Evolutionary conservation across 2,888 invertebrate species (phyloP).

Genomic region (Eilema caniola): DNA sequence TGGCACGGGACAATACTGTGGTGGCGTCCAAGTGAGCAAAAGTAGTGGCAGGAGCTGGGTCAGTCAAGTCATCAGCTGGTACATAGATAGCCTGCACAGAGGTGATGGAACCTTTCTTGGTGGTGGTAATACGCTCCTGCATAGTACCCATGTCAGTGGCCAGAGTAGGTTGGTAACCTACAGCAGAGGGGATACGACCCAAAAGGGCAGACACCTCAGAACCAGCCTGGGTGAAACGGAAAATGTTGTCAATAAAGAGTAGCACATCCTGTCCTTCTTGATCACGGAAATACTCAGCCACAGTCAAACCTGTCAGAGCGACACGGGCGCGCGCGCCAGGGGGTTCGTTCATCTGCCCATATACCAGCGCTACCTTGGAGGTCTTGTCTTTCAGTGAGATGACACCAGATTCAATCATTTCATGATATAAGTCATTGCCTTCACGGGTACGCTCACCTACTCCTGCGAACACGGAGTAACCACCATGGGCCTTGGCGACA

Average conservation of each 20-base stretch:
- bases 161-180: constrained; percentile 98
- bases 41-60: constrained; percentile 97
- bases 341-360: constrained; percentile 98
- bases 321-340: constrained; percentile 98
- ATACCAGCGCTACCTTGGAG: constrained; percentile 96
- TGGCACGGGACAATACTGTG: constrained; percentile 96
- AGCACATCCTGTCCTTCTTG: constrained; percentile 97
- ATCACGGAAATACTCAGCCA: constrained; percentile 98
- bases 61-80: constrained; percentile 97
- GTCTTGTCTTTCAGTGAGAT: constrained; percentile 95
- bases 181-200: constrained; percentile 98
- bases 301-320: constrained; percentile 95
- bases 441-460: constrained; percentile 98
- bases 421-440: constrained; percentile 97
- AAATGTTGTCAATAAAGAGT: constrained; percentile 98
- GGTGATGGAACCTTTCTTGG: constrained; percentile 97
- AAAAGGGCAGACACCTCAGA: constrained; percentile 96
- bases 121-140: constrained; percentile 98
- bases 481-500: constrained; percentile 97
- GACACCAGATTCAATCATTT: constrained; percentile 98
- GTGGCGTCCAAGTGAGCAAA: constrained; percentile 98
- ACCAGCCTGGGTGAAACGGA: constrained; percentile 96
- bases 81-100: constrained; percentile 98
- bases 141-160: constrained; percentile 99
- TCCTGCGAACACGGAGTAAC: constrained; percentile 98